phyloP scores from a whole-genome alignment of 2,888 invertebrate species.

The Hofmannophila pseudospretella region DNA sequence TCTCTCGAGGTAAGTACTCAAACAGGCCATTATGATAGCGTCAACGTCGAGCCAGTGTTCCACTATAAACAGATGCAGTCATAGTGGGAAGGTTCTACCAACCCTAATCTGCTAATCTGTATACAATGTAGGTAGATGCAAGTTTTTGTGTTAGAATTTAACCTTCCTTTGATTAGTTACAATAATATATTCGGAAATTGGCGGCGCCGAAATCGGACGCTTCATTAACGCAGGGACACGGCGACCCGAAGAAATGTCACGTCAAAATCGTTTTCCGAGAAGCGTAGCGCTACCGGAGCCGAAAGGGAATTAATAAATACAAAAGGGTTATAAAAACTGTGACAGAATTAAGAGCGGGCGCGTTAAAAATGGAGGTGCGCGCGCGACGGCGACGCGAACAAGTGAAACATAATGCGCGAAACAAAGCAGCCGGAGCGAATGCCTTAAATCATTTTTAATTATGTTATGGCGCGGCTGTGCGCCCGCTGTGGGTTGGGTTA shows the following conservation, averaged over 20 bases:
- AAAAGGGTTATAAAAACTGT: slow-evolving; percentile 76
- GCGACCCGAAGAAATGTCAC: slow-evolving; percentile 69
- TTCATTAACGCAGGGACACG: slow-evolving; percentile 69
- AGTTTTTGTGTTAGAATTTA: slow-evolving; percentile 2
- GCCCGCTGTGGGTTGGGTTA: slow-evolving; percentile 55
- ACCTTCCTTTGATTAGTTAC: slow-evolving; percentile 42
- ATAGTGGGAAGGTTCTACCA: too few relatives aligned
- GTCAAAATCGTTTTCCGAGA: slow-evolving; percentile 72
- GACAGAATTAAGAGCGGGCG: slow-evolving; percentile 75
- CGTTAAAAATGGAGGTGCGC: slow-evolving; percentile 65
- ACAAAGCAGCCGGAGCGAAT: slow-evolving; percentile 78
- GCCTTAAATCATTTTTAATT: slow-evolving; percentile 79
- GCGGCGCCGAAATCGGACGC: slow-evolving; percentile 69
- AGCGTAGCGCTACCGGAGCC: slow-evolving; percentile 74
- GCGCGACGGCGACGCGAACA: slow-evolving; percentile 68
- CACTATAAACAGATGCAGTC: too few relatives aligned
- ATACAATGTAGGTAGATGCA: too few relatives aligned
- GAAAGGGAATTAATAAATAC: slow-evolving; percentile 74
- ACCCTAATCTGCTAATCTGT: too few relatives aligned
- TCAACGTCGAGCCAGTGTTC: not conserved
- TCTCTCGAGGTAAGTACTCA: not conserved
- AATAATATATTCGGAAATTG: slow-evolving; percentile 42
- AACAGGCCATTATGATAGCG: not conserved
- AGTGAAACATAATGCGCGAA: slow-evolving; percentile 78
- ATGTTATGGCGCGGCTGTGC: slow-evolving; percentile 70